Evolutionary conservation across 2,888 invertebrate genomes (phyloP).

Genomic region (Ligdia adustata): DNA sequence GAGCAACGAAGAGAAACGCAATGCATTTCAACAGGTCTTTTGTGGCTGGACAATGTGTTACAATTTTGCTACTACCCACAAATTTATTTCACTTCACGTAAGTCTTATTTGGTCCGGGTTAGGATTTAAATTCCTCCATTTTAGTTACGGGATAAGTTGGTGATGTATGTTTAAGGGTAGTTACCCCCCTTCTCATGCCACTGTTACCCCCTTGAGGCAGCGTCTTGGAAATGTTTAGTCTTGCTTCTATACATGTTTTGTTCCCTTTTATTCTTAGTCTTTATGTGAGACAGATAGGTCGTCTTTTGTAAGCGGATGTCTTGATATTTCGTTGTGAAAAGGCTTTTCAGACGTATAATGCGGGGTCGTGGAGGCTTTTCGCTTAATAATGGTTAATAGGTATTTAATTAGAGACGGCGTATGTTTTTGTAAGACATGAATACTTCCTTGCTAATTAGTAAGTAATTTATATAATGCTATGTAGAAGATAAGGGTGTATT

Average conservation of each 20-base stretch:
- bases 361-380: constrained; percentile 19
- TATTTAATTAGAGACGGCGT: constrained; percentile 21
- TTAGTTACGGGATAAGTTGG: constrained; percentile 1
- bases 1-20: constrained; percentile 42
- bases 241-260: constrained; percentile 73
- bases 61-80: constrained; percentile 13
- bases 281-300: constrained; percentile 60
- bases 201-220: constrained; percentile 50
- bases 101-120: constrained; percentile 5
- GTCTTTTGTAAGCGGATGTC: constrained; percentile 33
- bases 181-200: constrained; percentile 42
- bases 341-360: constrained; percentile 27
- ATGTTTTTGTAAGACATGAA: not conserved
- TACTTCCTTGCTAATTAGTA: not conserved
- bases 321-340: constrained; percentile 37
- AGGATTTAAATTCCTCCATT: constrained; percentile 42
- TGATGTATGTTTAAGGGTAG: constrained; percentile 33
- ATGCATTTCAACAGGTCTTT: constrained; percentile 61
- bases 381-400: constrained; percentile 25
- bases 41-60: constrained; percentile 55
- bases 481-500: too few species aligned
- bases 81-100: constrained; percentile 2
- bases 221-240: constrained; percentile 79
- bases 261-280: constrained; percentile 71
- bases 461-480: too few species aligned